Evolutionary conservation across 2,888 invertebrate genomes (phyloP).

Genomic region (Nesidiocoris tenuis): DNA sequence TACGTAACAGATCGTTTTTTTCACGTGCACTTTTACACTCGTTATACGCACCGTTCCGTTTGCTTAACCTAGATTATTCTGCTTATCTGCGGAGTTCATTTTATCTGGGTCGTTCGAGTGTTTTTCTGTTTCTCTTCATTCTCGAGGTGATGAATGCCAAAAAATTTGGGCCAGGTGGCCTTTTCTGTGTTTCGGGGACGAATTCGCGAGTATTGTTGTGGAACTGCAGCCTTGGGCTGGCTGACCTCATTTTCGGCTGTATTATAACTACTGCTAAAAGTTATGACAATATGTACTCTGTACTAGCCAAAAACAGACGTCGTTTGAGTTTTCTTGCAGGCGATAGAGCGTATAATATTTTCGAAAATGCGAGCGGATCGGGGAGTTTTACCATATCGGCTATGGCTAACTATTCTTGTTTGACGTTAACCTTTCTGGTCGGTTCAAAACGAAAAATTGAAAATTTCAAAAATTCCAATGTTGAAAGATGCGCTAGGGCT

Average conservation of each 20-base stretch:
- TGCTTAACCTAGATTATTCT: slow-evolving; percentile 31
- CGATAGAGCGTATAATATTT: too few relatives aligned
- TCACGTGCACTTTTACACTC: neutral
- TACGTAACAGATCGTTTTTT: neutral
- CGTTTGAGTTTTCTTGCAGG: neutral
- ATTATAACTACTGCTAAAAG: neutral
- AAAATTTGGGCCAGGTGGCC: slow-evolving; percentile 38
- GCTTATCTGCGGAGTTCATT: slow-evolving; percentile 34
- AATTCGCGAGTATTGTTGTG: slow-evolving; percentile 40
- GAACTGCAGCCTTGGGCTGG: slow-evolving; percentile 26
- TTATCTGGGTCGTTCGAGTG: slow-evolving; percentile 28
- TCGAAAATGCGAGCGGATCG: too few relatives aligned
- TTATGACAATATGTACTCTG: neutral
- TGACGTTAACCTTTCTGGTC: too few relatives aligned
- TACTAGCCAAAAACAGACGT: neutral
- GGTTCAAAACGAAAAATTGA: too few relatives aligned
- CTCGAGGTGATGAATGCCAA: slow-evolving; percentile 29
- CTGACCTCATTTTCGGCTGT: slow-evolving; percentile 25
- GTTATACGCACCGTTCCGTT: neutral
- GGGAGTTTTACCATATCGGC: too few relatives aligned
- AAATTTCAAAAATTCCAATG: too few relatives aligned
- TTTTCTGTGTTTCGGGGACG: slow-evolving; percentile 22
- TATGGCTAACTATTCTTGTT: too few relatives aligned
- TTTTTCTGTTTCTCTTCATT: slow-evolving; percentile 7
- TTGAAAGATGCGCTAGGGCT: too few relatives aligned